phyloP scores from a whole-genome alignment of 2,113 vertebrate species.

The Tylochromis polylepis region DNA sequence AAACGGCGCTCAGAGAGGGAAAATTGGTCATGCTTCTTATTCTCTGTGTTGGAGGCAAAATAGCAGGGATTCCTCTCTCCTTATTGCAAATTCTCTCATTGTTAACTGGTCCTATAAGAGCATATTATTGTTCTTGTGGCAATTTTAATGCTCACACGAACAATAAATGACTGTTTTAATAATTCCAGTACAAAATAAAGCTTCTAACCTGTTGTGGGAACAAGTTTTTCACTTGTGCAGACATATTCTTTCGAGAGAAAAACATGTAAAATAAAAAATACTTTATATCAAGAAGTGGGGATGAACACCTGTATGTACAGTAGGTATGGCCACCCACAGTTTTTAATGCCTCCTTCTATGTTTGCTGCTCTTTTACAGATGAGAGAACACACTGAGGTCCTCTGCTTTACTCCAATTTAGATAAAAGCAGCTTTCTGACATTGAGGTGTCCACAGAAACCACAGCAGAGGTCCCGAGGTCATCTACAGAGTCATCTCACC shows the following conservation, averaged over 20 bases:
- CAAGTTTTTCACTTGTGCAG: not conserved
- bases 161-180: not conserved
- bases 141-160: not conserved
- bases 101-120: not conserved
- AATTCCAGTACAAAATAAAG: not conserved
- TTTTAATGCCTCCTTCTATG: accelerated
- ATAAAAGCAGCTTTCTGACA: not conserved
- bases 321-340: not conserved
- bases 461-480: not conserved
- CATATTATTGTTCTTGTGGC: not conserved
- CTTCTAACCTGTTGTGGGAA: not conserved
- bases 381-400: not conserved
- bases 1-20: not conserved
- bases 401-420: not conserved
- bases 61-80: conserved; percentile 14
- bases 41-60: conserved; percentile 10
- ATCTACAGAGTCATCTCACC: not conserved
- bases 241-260: not conserved
- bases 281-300: not conserved
- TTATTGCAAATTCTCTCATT: not conserved
- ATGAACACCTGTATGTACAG: not conserved
- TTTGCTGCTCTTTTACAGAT: not conserved
- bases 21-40: conserved; percentile 20
- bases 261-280: not conserved
- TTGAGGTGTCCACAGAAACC: not conserved